These are phyloP conservation scores for Bombus consobrinus DNA, from an alignment of 1,140 invertebrate genomes.

Conservation along the genomic window DNA sequence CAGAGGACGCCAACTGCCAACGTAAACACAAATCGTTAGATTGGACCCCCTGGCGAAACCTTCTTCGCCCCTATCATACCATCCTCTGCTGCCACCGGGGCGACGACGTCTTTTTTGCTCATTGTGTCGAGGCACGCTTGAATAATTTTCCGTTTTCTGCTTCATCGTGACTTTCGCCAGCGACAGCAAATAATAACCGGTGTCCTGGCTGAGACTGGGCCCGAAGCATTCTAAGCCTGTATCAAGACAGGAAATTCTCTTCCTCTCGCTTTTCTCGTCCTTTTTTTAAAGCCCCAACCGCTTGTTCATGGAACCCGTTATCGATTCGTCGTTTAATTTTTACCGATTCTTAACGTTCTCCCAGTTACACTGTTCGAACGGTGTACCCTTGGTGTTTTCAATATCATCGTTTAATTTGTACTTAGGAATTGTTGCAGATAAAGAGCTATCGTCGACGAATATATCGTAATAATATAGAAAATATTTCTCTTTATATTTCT, in stretches of 20 bases:
- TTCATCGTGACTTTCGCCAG: conserved; percentile 43
- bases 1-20: conserved; percentile 38
- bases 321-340: conserved; percentile 9
- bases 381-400: neutral
- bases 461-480: no score
- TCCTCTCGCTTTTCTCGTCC: neutral
- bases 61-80: conserved; percentile 6
- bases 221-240: conserved; percentile 17
- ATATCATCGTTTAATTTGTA: neutral
- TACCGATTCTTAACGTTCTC: neutral
- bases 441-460: neutral
- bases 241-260: conserved; percentile 35
- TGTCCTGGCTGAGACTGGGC: conserved; percentile 41
- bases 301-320: neutral
- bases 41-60: conserved; percentile 44
- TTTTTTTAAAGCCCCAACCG: neutral
- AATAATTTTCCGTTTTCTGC: conserved; percentile 56
- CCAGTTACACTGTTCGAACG: no score
- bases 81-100: neutral
- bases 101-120: conserved; percentile 32
- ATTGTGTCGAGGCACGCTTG: conserved; percentile 42
- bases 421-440: neutral
- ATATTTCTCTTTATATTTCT: no score
- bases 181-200: conserved; percentile 52
- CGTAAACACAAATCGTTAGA: conserved; percentile 52